Percentiles rank a stretch among this genome's conserved stretches.
Evolutionary conservation across 2,888 invertebrate species (phyloP).

Genomic region (Pyrocoelia pectoralis): DNA sequence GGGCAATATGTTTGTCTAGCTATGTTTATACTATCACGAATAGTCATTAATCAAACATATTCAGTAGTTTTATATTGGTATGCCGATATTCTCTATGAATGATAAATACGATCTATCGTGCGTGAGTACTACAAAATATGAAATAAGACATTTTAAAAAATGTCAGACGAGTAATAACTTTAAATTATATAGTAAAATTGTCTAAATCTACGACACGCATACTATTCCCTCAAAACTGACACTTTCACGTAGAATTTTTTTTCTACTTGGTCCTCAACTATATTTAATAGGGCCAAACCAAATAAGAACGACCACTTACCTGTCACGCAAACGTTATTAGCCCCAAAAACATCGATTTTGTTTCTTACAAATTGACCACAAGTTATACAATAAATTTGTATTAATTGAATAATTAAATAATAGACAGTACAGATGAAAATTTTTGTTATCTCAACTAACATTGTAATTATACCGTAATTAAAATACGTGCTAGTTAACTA

Average conservation of each 20-base stretch:
- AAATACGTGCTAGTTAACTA: not conserved
- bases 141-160: constrained; percentile 44
- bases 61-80: constrained; percentile 38
- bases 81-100: constrained; percentile 37
- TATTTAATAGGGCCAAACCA: constrained; percentile 25
- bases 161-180: constrained; percentile 42
- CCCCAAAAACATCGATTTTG: constrained; percentile 11
- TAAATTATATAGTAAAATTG: constrained; percentile 40
- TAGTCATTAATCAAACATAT: constrained; percentile 41
- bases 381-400: constrained; percentile 23
- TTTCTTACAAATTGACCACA: constrained; percentile 34
- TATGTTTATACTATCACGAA: constrained; percentile 39
- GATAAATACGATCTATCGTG: constrained; percentile 41
- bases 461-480: not conserved
- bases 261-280: constrained; percentile 23
- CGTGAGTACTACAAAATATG: constrained; percentile 43
- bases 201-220: constrained; percentile 34
- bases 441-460: not conserved
- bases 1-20: constrained; percentile 22
- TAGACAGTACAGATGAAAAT: not conserved
- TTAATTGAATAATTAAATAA: constrained; percentile 29
- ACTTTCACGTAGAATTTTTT: constrained; percentile 21
- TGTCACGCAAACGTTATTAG: constrained; percentile 30
- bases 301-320: constrained; percentile 25
- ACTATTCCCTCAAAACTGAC: constrained; percentile 24